Conservation (phyloP, 2,797 vertebrate species). For the Brachymystax lenok region DNA sequence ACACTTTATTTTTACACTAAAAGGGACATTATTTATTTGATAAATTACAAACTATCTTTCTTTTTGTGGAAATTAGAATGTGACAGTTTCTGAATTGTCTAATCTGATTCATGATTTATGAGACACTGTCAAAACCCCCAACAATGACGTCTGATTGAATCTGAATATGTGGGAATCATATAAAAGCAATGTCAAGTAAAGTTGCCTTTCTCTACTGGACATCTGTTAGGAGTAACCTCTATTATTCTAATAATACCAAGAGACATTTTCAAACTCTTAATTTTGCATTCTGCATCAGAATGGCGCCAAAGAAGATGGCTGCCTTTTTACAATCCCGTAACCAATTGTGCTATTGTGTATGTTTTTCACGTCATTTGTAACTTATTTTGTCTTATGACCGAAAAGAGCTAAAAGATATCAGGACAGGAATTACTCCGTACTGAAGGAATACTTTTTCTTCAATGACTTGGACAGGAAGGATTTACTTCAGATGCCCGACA, state of each 20-base stretch:
- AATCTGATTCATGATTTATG: slow-evolving; percentile 23
- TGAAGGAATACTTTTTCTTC: too few relatives aligned
- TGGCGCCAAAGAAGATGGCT: too few relatives aligned
- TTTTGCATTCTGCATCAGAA: slow-evolving; percentile 4
- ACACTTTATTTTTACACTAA: slow-evolving; percentile 18
- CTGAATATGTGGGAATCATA: slow-evolving; percentile 26
- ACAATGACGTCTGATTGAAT: slow-evolving; percentile 16
- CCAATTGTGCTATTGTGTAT: too few relatives aligned
- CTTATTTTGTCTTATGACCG: too few relatives aligned
- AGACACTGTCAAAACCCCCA: slow-evolving; percentile 16
- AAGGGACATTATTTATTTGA: slow-evolving; percentile 19
- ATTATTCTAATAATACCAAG: slow-evolving; percentile 7
- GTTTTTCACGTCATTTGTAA: too few relatives aligned
- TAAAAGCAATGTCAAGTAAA: slow-evolving; percentile 17
- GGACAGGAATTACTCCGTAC: too few relatives aligned
- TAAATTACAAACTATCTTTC: slow-evolving; percentile 38
- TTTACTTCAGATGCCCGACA: too few relatives aligned
- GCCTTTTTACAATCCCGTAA: too few relatives aligned
- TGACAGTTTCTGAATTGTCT: slow-evolving; percentile 22
- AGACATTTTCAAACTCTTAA: slow-evolving; percentile 19
- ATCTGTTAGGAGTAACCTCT: neutral
- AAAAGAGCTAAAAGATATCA: too few relatives aligned
- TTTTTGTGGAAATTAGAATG: slow-evolving; percentile 23
- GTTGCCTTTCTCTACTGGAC: slow-evolving; percentile 12
- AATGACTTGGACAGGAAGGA: too few relatives aligned